Evolutionary conservation across 2,113 vertebrate genomes (phyloP), one percentile per base, ranked within the genome.

Genomic region (Trematomus loennbergii): DNA sequence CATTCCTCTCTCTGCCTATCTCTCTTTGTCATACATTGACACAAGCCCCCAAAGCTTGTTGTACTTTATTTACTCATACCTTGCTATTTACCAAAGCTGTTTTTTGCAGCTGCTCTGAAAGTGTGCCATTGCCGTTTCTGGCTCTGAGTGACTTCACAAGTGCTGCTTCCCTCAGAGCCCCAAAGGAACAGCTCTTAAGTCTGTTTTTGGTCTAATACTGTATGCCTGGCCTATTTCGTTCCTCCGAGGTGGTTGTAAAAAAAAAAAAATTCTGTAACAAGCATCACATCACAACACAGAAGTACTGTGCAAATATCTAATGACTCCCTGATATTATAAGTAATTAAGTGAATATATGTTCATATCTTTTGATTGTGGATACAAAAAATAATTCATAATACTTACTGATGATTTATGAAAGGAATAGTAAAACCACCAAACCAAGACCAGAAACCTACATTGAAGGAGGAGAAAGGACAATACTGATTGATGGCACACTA

Each of bases 401-500:
- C 5, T 55, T 22, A n/a, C 12, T 36, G 12, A 9, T 20, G 57
- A 36, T 73, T 73, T 22, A 45, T 64, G 17, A 22, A 53, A 72
- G 20, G 9, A 40, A 40, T 9, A 53, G 9, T 53, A 53, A 29
- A 60, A 18, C 52, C 3, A 49, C 13, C 22, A 12, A 67, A 49
- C 11, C 57, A 29, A 29, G 46, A 36, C 10, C 1, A 40, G 53
- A 36, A 49, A 43, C 55, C 36, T 40, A 40, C 36, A 40, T 8
- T 40, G 36, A 40, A 40, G 8, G 8, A 40, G 22, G 25, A 22
- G 29, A 40, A 63, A 9, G 40, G 40, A 48, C 29, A 29, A 29
- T 12, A 9, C 45, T 50, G 73, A 76, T 18, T 59, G 52, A 75
- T 36, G 58, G 20, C 46, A 15, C 46, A 52, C 49, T 63, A 71